These are phyloP conservation scores for Squalus acanthias DNA, from an alignment of 2,797 vertebrate genomes.

Conservation along the genomic window DNA sequence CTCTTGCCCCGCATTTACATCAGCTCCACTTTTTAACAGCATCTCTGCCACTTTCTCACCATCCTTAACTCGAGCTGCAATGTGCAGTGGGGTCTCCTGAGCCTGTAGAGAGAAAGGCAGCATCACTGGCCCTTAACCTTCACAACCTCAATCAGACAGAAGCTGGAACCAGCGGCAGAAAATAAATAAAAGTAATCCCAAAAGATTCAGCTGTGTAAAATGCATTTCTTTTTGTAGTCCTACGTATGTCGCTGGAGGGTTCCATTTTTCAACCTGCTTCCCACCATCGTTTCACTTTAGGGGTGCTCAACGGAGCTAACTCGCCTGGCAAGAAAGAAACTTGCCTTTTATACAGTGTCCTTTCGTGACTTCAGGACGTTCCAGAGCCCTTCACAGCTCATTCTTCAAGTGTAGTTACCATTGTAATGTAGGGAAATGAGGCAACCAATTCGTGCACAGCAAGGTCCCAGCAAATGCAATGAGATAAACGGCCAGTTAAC, in stretches of 20 bases:
- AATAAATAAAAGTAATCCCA: not conserved
- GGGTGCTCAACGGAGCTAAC: not conserved
- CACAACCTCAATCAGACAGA: not conserved
- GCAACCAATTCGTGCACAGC: not conserved
- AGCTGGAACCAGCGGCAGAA: not conserved
- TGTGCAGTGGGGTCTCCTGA: conserved; percentile 53
- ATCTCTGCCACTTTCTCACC: conserved; percentile 54
- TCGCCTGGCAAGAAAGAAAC: not conserved
- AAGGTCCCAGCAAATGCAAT: not conserved
- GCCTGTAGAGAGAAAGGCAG: conserved; percentile 42
- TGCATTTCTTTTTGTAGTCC: not conserved
- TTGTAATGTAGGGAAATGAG: not conserved
- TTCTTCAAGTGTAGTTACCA: not conserved
- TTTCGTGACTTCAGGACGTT: not conserved
- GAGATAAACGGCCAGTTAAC: not conserved
- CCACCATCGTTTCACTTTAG: not conserved
- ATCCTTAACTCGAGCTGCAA: conserved; percentile 52
- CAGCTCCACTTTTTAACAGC: conserved; percentile 52
- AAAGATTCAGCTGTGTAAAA: not conserved
- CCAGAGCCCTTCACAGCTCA: not conserved
- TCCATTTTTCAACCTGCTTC: not conserved
- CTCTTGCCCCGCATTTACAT: conserved; percentile 53
- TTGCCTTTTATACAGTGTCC: not conserved
- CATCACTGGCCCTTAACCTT: not conserved
- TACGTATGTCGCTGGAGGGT: not conserved